Percentiles rank a stretch among this genome's conserved stretches.
Conservation (phyloP, 1,140 invertebrate species). For the Psilanteris sp. region DNA sequence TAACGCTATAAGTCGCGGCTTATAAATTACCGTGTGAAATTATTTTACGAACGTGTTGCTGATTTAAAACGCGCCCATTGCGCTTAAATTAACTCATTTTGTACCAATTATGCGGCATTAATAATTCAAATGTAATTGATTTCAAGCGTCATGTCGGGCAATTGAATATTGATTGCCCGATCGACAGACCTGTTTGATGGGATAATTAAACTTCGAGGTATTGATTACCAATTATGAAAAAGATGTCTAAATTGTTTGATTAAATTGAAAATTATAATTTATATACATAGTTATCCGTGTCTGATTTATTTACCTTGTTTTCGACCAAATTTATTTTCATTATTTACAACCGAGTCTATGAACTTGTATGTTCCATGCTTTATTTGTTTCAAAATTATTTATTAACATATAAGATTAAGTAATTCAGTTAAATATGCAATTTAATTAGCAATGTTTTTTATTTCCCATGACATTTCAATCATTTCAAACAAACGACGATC, state of each 20-base stretch:
- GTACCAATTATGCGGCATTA: constrained; percentile 48
- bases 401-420: no score
- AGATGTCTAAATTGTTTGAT: constrained; percentile 2
- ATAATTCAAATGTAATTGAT: constrained; percentile 58
- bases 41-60: not conserved
- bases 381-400: no score
- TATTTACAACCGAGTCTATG: no score
- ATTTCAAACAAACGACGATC: no score
- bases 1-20: constrained; percentile 13
- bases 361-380: no score
- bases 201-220: constrained; percentile 34
- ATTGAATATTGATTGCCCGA: constrained; percentile 49
- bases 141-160: constrained; percentile 28
- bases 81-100: constrained; percentile 47
- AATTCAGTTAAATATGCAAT: no score
- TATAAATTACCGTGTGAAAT: constrained; percentile 49
- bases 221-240: constrained; percentile 23
- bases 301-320: no score
- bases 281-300: no score
- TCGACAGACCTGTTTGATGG: constrained; percentile 47
- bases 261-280: not conserved
- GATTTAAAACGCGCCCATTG: constrained; percentile 13
- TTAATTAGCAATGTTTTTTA: no score
- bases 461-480: no score
- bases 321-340: no score